phyloP scores from a whole-genome alignment of 2,113 vertebrate species.

The Cathartes aura region DNA sequence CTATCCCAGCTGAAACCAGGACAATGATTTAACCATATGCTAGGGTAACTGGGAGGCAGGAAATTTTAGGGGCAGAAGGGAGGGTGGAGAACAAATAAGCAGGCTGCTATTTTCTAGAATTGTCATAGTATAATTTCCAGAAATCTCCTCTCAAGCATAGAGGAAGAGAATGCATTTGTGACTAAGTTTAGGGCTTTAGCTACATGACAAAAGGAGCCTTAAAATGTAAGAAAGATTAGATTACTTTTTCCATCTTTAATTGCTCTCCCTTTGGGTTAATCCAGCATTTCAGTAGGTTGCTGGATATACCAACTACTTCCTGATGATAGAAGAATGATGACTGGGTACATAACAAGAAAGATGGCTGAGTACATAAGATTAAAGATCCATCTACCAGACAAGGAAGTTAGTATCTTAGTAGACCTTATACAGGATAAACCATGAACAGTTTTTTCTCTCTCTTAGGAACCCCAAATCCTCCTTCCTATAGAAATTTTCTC shows the following conservation, averaged over 20 bases:
- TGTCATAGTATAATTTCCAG: neutral
- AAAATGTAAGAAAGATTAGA: neutral
- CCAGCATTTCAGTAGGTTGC: neutral
- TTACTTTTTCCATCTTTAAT: neutral
- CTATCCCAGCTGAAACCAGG: too few relatives aligned
- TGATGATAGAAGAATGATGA: neutral
- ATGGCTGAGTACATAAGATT: neutral
- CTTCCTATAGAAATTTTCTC: neutral
- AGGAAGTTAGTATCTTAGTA: neutral
- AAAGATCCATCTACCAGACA: neutral
- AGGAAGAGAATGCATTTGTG: neutral
- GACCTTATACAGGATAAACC: neutral
- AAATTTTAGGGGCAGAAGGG: neutral
- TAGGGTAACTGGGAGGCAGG: neutral
- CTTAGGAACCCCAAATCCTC: neutral
- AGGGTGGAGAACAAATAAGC: neutral
- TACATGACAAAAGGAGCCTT: neutral
- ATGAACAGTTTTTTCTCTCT: neutral
- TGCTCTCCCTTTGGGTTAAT: neutral
- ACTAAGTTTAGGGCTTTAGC: neutral
- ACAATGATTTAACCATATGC: neutral
- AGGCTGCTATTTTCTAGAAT: neutral
- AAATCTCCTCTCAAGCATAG: neutral
- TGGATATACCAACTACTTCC: neutral
- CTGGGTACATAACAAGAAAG: neutral